These are phyloP conservation scores for Psammodynastes pulverulentus DNA, from an alignment of 2,113 vertebrate species.

Conservation along the genomic window DNA sequence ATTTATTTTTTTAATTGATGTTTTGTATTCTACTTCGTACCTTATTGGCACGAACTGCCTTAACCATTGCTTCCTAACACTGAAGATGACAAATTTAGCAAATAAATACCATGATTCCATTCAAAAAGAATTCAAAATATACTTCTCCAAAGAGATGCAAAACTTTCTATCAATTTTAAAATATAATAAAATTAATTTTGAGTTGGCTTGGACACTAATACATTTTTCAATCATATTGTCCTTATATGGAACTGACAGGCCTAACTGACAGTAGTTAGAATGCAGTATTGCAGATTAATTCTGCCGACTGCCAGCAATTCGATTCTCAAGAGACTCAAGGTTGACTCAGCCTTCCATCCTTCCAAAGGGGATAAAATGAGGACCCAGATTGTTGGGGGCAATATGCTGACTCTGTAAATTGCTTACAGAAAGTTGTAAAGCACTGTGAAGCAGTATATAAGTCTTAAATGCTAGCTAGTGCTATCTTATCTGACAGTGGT, in stretches of 20 bases:
- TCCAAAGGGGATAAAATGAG: background rate
- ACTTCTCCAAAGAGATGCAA: too few species aligned
- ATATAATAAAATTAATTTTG: background rate
- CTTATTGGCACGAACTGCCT: background rate
- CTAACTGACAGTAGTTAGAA: background rate
- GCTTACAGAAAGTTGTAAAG: background rate
- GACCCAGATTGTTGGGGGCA: background rate
- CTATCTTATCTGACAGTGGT: background rate
- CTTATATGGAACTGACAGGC: background rate
- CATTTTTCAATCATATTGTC: background rate
- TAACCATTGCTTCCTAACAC: background rate
- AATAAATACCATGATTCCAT: background rate
- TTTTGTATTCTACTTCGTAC: background rate
- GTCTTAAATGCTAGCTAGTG: background rate
- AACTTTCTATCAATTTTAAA: background rate
- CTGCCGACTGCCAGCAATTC: background rate
- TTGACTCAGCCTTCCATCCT: background rate
- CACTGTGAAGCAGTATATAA: background rate
- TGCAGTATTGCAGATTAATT: background rate
- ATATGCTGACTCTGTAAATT: background rate
- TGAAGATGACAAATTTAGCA: background rate
- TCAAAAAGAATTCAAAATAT: background rate
- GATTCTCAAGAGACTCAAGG: background rate
- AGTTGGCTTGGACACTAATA: background rate
- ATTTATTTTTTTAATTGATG: background rate